Evolutionary conservation across 2,113 vertebrate species (phyloP).

Genomic region (Platichthys flesus): DNA sequence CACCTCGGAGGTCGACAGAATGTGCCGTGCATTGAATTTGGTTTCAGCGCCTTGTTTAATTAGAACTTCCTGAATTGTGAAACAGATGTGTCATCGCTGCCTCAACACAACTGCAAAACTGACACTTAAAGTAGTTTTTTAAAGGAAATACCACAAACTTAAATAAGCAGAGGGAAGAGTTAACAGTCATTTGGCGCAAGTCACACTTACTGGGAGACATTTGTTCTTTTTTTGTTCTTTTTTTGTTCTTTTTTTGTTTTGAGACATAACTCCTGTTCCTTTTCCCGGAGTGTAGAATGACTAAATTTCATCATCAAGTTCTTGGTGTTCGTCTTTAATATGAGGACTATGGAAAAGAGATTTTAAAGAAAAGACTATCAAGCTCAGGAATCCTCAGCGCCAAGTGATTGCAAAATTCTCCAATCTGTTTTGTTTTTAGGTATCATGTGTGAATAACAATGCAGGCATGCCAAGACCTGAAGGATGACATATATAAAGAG

Average conservation of each 20-base stretch:
- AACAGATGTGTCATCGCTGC: too few relatives aligned
- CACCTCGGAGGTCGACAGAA: not conserved
- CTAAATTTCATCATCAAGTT: conserved; percentile 52
- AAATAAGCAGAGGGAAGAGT: conserved; percentile 26
- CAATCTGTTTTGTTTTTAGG: conserved; percentile 31
- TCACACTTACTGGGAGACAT: not conserved
- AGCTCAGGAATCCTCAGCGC: conserved; percentile 14
- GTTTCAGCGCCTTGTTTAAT: not conserved
- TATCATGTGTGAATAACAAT: conserved; percentile 63
- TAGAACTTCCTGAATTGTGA: not conserved
- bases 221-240: not conserved
- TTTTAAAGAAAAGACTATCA: not conserved
- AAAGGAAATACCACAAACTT: conserved; percentile 33
- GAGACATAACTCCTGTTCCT: not conserved
- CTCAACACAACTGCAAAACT: too few relatives aligned
- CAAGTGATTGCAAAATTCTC: conserved; percentile 57
- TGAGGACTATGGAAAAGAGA: conserved; percentile 22
- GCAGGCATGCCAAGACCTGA: conserved; percentile 47
- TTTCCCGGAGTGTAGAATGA: conserved; percentile 22
- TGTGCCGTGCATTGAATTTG: not conserved
- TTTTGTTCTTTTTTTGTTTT: not conserved
- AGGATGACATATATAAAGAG: conserved; percentile 8
- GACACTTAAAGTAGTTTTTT: conserved; percentile 18
- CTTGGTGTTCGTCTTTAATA: conserved; percentile 42
- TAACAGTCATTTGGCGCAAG: not conserved